phyloP scores from a whole-genome alignment of 2,797 vertebrate genomes.

The Psittacula derbiana region DNA sequence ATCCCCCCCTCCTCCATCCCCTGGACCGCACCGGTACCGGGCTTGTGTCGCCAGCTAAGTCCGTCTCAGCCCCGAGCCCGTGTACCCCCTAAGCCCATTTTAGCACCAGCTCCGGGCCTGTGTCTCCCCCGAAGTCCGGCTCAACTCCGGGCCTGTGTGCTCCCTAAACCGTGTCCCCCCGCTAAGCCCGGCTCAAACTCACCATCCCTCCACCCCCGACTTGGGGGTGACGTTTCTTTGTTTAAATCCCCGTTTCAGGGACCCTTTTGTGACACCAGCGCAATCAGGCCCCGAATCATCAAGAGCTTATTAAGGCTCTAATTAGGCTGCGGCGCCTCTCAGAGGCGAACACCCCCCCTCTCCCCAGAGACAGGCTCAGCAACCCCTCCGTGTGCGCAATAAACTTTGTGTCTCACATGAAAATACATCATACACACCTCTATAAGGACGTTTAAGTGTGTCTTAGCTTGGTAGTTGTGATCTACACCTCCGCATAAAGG shows the following conservation, averaged over 20 bases:
- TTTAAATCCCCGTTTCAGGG: neutral
- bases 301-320: conserved; percentile 34
- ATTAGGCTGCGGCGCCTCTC: conserved; percentile 9
- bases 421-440: accelerated
- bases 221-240: neutral
- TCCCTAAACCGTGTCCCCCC: neutral
- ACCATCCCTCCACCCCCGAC: neutral
- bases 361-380: neutral
- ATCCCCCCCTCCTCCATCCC: too few species aligned
- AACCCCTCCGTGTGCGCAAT: neutral
- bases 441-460: accelerated
- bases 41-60: too few species aligned
- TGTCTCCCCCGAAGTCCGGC: too few species aligned
- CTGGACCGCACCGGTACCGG: accelerated
- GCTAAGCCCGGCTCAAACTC: neutral
- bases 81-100: too few species aligned
- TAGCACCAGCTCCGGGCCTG: too few species aligned
- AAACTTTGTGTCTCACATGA: neutral
- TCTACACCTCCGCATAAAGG: neutral
- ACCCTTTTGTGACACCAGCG: neutral
- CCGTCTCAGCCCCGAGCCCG: neutral
- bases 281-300: neutral
- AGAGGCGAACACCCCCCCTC: neutral
- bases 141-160: neutral
- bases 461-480: neutral